phyloP scores from a whole-genome alignment of 2,797 vertebrate genomes.

The Buceros bicornis region DNA sequence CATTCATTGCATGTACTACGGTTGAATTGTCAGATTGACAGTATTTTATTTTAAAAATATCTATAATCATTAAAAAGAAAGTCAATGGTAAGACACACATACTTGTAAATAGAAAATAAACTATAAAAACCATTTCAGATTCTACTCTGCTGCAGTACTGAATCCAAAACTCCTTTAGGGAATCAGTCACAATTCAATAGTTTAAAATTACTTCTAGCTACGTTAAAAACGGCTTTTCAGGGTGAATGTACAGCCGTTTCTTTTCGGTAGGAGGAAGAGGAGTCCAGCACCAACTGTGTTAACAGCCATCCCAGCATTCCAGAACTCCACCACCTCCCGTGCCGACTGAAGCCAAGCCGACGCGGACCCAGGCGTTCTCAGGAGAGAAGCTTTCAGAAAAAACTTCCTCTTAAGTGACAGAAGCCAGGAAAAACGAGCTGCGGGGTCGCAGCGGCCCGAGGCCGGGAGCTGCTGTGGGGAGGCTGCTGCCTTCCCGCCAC shows the following conservation, averaged over 20 bases:
- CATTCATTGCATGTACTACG: background rate
- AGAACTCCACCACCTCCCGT: background rate
- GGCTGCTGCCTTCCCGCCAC: background rate
- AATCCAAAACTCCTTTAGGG: background rate
- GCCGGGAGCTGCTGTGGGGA: too few relatives aligned
- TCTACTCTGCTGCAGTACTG: background rate
- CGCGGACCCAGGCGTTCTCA: accelerated
- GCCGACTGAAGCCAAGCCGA: background rate
- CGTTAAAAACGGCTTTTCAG: background rate
- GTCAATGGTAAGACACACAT: accelerated
- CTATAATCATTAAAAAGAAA: background rate
- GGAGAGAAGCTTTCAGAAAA: background rate
- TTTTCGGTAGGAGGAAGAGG: accelerated
- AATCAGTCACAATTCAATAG: background rate
- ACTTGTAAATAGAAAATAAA: background rate
- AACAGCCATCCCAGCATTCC: background rate
- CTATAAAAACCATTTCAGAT: background rate
- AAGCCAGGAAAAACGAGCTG: background rate
- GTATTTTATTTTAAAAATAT: background rate
- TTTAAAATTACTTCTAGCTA: background rate
- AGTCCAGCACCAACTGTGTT: accelerated
- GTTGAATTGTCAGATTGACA: accelerated
- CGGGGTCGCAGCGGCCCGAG: background rate
- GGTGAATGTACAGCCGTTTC: accelerated
- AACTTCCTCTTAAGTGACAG: background rate